These are phyloP conservation scores for Parambassis ranga DNA, from an alignment of 2,797 vertebrate species.

Conservation along the genomic window DNA sequence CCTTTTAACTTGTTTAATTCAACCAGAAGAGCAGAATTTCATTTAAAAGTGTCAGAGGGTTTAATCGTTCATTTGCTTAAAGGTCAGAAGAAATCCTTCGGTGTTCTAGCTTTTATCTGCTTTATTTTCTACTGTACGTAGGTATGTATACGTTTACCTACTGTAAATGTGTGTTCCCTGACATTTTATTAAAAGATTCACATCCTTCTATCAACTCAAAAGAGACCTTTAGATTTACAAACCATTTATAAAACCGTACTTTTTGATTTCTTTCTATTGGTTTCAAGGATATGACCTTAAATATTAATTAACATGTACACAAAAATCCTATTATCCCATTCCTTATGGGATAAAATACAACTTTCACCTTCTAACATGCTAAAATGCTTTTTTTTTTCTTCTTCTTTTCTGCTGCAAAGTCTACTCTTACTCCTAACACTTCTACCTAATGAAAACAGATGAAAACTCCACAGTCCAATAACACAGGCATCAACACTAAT, in stretches of 20 bases:
- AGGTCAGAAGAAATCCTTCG: background rate
- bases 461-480: slow-evolving; percentile 68
- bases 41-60: background rate
- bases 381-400: background rate
- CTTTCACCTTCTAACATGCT: background rate
- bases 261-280: slow-evolving; percentile 1
- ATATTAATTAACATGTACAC: background rate
- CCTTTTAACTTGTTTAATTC: slow-evolving; percentile 32
- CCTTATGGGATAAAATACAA: background rate
- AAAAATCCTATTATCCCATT: background rate
- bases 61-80: background rate
- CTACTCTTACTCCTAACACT: slow-evolving; percentile 15
- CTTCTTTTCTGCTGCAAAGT: background rate
- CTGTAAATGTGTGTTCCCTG: background rate
- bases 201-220: background rate
- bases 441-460: slow-evolving; percentile 63
- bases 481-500: slow-evolving; percentile 64
- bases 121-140: background rate
- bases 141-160: background rate
- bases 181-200: background rate
- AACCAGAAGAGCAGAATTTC: slow-evolving; percentile 3
- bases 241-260: too few species aligned
- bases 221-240: slow-evolving; percentile 13
- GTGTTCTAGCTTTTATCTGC: background rate
- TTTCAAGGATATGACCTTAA: background rate